Base-by-base conservation (phyloP, 2,113 vertebrate genomes). In the Meles meles region DNA sequence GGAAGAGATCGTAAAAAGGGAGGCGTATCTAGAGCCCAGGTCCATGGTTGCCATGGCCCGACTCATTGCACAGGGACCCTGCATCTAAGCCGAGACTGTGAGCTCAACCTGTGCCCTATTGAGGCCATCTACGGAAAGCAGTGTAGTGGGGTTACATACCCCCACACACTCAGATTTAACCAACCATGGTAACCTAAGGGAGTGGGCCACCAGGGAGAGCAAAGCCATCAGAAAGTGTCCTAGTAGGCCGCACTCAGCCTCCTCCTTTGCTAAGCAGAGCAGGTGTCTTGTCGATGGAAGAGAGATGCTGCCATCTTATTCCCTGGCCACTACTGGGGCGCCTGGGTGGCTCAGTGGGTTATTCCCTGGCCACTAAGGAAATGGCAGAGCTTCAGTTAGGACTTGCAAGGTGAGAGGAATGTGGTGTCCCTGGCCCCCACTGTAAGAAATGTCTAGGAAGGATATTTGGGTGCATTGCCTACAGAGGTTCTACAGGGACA, bases 351-450 rank as follows among this genome's bases (percentile, higher is more conserved):
- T n/a, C n/a, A n/a, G n/a, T n/a, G n/a, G n/a, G n/a, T 42, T 61
- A 71, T 2, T 71, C 49, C 49, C 31, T 0, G 4, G 37, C 20
- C 65, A 23, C 20, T 9, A 14, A 72, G 47, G 49, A 87, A 13
- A 82, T 93, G 52, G 18, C 20, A 39, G 76, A n/a, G 27, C 17
- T 82, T 42, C 42, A n/a, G 65, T 1, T 0, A 1, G 1, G 59
- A 82, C 55, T n/a, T n/a, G 7, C 6, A 49, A 4, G 3, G 11
- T 49, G 12, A 61, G 39, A 83, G 15, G 31, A 29, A 79, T 52
- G 37, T 31, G 55, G 21, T 25, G 2, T 12, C 29, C n/a, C 37
- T 0, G 0, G 4, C 2, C 14, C 18, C 11, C 29, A 11, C 27
- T 2, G 10, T 34, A 88, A 88, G 23, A 31, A 63, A 82, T 1